Percentiles rank a stretch among this genome's conserved stretches.
These are phyloP conservation scores for Ophion ventricosus DNA, from an alignment of 2,888 invertebrate species.

Conservation along the genomic window DNA sequence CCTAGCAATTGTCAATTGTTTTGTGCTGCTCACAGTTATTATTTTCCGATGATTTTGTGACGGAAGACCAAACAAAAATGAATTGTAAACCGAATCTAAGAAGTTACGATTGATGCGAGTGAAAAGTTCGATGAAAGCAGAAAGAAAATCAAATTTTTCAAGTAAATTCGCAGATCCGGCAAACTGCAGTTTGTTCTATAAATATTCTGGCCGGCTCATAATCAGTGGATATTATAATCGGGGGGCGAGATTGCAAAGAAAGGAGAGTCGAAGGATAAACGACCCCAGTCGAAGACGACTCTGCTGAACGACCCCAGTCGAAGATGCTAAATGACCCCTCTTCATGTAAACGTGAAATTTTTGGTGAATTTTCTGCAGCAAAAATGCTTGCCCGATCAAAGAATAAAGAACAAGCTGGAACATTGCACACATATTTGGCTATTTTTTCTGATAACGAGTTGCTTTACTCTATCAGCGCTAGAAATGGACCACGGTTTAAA, in stretches of 20 bases:
- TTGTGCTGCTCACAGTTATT: neutral
- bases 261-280: neutral
- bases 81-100: neutral
- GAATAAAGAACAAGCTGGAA: neutral
- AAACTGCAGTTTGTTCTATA: no score
- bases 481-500: neutral
- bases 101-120: neutral
- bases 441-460: neutral
- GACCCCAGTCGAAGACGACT: neutral
- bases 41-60: neutral
- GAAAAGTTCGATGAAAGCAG: neutral
- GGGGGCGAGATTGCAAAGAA: neutral
- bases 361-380: neutral
- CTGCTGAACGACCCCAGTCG: neutral
- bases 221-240: neutral
- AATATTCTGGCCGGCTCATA: neutral
- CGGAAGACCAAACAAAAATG: neutral
- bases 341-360: constrained; percentile 2
- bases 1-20: neutral
- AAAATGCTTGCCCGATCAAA: neutral
- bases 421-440: neutral
- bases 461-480: neutral
- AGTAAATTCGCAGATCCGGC: no score
- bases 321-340: constrained; percentile 19
- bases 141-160: neutral